Evolutionary conservation across 2,797 vertebrate species (phyloP).

Genomic region (Uromys caudimaculatus): DNA sequence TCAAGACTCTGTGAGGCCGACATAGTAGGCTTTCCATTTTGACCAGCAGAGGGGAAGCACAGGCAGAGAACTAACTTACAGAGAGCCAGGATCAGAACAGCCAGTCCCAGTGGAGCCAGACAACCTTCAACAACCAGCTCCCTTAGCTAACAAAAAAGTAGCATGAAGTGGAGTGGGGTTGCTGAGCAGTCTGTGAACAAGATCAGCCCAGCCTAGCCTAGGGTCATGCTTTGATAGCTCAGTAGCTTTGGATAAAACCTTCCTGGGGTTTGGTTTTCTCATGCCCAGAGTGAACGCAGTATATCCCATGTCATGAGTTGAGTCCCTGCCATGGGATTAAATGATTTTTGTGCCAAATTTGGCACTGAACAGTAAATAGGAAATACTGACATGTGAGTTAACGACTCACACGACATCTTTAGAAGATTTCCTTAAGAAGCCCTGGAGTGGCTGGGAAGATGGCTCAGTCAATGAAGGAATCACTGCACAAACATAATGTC

Average conservation of each 20-base stretch:
- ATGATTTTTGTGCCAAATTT: not conserved
- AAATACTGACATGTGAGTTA: not conserved
- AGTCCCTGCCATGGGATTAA: not conserved
- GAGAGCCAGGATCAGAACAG: not conserved
- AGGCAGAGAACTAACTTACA: not conserved
- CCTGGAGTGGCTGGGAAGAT: not conserved
- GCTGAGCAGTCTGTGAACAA: not conserved
- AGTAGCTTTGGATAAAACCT: slow-evolving; percentile 13
- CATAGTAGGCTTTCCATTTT: not conserved
- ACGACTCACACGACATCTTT: not conserved
- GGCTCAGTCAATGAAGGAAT: not conserved
- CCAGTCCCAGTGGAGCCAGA: not conserved
- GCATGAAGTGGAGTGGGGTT: not conserved
- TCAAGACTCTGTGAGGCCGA: not conserved
- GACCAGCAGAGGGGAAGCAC: not conserved
- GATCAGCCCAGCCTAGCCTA: not conserved
- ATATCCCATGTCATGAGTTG: not conserved
- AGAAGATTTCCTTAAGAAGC: not conserved
- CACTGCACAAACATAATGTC: not conserved
- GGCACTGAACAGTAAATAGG: not conserved
- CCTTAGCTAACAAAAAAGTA: not conserved
- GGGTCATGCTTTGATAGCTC: not conserved
- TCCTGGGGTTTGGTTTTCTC: slow-evolving; percentile 1
- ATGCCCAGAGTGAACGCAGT: slow-evolving; percentile 30
- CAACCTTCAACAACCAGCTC: not conserved